Evolutionary conservation across 2,797 vertebrate species (phyloP).

Genomic region (Coreius guichenoti): DNA sequence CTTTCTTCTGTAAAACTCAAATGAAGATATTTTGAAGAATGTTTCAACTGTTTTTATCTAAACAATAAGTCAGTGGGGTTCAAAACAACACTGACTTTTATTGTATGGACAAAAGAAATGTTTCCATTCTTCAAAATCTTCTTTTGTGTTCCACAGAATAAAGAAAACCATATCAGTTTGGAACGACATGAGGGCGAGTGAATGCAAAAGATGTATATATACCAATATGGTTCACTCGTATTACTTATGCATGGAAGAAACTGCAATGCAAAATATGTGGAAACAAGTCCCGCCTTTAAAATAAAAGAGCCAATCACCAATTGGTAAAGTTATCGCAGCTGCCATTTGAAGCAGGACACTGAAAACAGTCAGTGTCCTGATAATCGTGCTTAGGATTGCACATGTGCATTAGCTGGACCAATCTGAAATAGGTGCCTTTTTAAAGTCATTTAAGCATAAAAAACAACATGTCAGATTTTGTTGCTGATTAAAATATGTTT

Average conservation of each 20-base stretch:
- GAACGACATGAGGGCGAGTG: neutral
- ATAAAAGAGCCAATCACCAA: neutral
- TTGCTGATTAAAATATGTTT: neutral
- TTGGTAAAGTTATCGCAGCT: neutral
- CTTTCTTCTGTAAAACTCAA: neutral
- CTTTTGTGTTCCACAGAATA: neutral
- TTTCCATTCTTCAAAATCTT: neutral
- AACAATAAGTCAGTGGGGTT: neutral
- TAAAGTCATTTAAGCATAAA: neutral
- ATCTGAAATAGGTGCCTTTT: neutral
- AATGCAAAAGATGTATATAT: neutral
- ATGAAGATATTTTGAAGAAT: neutral
- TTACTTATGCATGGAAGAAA: constrained; percentile 12
- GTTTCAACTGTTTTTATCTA: neutral
- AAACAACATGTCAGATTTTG: neutral
- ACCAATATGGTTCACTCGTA: neutral
- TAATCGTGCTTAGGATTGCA: neutral
- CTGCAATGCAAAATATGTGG: neutral
- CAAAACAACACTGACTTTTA: neutral
- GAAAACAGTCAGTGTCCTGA: neutral
- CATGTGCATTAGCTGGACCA: neutral
- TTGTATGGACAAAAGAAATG: neutral
- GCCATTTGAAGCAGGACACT: neutral
- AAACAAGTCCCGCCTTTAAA: neutral
- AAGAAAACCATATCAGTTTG: neutral